These are phyloP conservation scores for Drosophila punjabiensis DNA, from an alignment of 1,140 invertebrate species.

Conservation along the genomic window DNA sequence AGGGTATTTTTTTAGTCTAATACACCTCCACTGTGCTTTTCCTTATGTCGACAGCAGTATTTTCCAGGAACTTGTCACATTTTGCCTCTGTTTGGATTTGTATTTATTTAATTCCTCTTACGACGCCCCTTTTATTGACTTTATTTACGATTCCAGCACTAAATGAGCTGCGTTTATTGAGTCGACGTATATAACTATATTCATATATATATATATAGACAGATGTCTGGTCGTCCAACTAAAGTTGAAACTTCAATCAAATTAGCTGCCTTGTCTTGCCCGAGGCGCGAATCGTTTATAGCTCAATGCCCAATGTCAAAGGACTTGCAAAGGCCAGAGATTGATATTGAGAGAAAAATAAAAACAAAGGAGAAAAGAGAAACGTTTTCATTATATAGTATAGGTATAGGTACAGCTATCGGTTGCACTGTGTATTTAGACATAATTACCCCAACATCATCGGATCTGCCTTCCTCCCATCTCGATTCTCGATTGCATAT, in stretches of 20 bases:
- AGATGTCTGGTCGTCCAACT: slow-evolving; percentile 29
- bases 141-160: slow-evolving; percentile 64
- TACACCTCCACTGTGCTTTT: slow-evolving; percentile 8
- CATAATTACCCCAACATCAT: slow-evolving; percentile 41
- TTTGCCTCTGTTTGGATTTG: slow-evolving; percentile 53
- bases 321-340: slow-evolving; percentile 41
- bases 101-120: slow-evolving; percentile 59
- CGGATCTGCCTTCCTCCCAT: slow-evolving; percentile 26
- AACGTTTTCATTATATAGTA: slow-evolving; percentile 28
- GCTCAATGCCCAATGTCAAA: slow-evolving; percentile 58
- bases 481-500: slow-evolving; percentile 47
- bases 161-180: slow-evolving; percentile 47
- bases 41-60: slow-evolving; percentile 33
- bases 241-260: slow-evolving; percentile 46
- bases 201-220: background rate
- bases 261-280: slow-evolving; percentile 72
- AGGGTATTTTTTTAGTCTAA: slow-evolving; percentile 14
- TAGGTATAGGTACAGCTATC: slow-evolving; percentile 31
- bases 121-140: slow-evolving; percentile 70
- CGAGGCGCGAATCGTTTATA: slow-evolving; percentile 48
- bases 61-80: slow-evolving; percentile 71
- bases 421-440: slow-evolving; percentile 45
- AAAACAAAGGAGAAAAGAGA: slow-evolving; percentile 1
- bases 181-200: background rate
- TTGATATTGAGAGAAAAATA: background rate